phyloP scores from a whole-genome alignment of 1,140 invertebrate species.

The Drosophila obscura region DNA sequence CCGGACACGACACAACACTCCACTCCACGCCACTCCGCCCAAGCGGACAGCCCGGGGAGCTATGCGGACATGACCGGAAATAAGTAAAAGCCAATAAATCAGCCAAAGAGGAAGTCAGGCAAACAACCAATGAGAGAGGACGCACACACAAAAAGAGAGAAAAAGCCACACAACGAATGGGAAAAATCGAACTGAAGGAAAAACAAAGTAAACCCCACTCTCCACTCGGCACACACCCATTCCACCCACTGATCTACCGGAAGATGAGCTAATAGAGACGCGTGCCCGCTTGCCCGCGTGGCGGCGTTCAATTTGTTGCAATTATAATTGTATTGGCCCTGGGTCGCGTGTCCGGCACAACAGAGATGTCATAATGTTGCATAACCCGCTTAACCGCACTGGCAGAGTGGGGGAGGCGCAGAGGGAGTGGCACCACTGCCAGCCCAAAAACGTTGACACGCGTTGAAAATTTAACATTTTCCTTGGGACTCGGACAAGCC shows the following conservation, averaged over 20 bases:
- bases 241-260: conserved; percentile 53
- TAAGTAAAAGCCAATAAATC: conserved; percentile 78
- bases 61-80: conserved; percentile 55
- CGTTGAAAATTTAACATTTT: conserved; percentile 38
- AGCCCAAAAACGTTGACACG: conserved; percentile 60
- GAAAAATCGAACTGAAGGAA: conserved; percentile 2
- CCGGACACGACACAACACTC: no score
- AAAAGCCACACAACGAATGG: background rate
- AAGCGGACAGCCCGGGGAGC: conserved; percentile 15
- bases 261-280: conserved; percentile 66
- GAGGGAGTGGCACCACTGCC: conserved; percentile 52
- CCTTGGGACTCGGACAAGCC: conserved; percentile 13
- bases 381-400: conserved; percentile 72
- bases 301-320: conserved; percentile 76
- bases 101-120: conserved; percentile 51
- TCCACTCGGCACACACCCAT: conserved; percentile 1
- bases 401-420: conserved; percentile 3
- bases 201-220: conserved; percentile 17
- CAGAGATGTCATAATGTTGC: conserved; percentile 64
- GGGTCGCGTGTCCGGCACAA: conserved; percentile 55
- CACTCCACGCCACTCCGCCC: no score
- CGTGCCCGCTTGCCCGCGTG: conserved; percentile 37
- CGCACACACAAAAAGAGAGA: background rate
- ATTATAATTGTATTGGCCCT: conserved; percentile 73
- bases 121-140: conserved; percentile 22